Conservation (phyloP, 2,888 invertebrate species). For the Rugalucina vietnamica region DNA sequence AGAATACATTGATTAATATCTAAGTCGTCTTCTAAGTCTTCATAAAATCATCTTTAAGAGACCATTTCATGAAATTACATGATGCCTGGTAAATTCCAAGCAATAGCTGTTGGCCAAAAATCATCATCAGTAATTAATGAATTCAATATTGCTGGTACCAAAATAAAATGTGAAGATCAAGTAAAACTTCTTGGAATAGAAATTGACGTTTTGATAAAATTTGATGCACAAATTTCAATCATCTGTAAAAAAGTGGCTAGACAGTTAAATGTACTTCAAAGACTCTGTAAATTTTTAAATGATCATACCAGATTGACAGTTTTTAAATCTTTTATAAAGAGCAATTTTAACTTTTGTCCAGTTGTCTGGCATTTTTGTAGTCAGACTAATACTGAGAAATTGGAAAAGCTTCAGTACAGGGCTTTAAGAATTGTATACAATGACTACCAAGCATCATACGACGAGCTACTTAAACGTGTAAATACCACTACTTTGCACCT, state of each 20-base stretch:
- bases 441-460: no score
- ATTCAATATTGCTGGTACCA: background rate
- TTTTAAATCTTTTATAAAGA: background rate
- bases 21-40: no score
- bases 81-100: conserved; percentile 6
- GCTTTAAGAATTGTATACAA: background rate
- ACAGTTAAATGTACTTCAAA: background rate
- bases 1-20: no score
- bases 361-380: no score
- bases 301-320: background rate
- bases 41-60: no score
- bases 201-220: background rate
- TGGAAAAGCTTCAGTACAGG: no score
- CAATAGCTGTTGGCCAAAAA: no score
- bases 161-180: background rate
- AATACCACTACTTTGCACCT: no score
- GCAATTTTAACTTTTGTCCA: no score
- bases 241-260: background rate
- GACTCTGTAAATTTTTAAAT: background rate
- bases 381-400: no score
- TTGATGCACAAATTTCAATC: background rate
- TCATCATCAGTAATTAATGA: background rate
- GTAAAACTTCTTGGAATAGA: background rate
- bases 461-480: no score
- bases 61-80: no score